These are phyloP conservation scores for Antigone vipio DNA, from an alignment of 2,113 vertebrate genomes.

Conservation along the genomic window DNA sequence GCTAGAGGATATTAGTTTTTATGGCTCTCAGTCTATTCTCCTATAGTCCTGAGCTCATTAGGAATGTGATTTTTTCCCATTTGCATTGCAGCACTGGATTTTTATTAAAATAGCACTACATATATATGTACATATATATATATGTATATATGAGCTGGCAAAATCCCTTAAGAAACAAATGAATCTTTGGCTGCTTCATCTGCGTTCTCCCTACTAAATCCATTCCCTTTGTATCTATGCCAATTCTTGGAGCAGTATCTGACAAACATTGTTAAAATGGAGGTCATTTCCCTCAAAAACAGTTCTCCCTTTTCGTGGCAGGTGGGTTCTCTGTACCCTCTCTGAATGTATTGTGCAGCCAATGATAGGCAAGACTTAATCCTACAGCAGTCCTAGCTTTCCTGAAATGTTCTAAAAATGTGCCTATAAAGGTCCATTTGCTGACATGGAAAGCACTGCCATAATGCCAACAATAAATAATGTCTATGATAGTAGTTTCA, in stretches of 20 bases:
- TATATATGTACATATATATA: no score
- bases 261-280: neutral
- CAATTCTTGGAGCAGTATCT: neutral
- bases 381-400: neutral
- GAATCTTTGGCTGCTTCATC: neutral
- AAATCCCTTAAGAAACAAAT: neutral
- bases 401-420: neutral
- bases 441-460: neutral
- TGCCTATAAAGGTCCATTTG: neutral
- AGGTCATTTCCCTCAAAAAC: neutral
- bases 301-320: neutral
- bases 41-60: neutral
- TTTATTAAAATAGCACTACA: neutral
- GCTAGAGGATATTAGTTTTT: neutral
- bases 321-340: neutral
- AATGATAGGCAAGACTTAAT: neutral
- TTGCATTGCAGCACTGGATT: neutral
- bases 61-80: neutral
- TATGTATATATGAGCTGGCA: neutral
- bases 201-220: neutral
- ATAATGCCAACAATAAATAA: conserved; percentile 2
- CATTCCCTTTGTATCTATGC: neutral
- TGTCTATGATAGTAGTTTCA: neutral
- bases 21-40: neutral
- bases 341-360: neutral